Conservation (phyloP, 2,113 vertebrate genomes). For the Ancistrus triradiatus region DNA sequence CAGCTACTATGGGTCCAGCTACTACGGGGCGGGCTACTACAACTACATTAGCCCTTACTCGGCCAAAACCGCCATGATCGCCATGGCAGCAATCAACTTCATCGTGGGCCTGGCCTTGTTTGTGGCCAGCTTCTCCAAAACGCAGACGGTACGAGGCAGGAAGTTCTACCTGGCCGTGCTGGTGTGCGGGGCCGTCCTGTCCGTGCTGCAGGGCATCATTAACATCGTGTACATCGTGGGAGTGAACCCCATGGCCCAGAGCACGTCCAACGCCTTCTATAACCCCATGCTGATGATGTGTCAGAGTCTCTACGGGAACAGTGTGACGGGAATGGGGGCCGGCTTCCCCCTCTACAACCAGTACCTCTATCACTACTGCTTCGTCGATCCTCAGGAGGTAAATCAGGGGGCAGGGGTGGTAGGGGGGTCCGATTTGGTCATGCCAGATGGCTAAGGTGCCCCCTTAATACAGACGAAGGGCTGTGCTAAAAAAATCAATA, state of each 20-base stretch:
- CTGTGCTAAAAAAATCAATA: no score
- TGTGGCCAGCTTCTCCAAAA: constrained; percentile 71
- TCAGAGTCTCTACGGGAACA: constrained; percentile 70
- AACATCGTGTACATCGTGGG: constrained; percentile 82
- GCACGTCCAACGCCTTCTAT: constrained; percentile 70
- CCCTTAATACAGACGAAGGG: no score
- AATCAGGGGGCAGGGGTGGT: background rate
- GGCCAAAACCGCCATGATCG: constrained; percentile 81
- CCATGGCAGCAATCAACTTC: constrained; percentile 79
- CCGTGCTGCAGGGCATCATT: constrained; percentile 74
- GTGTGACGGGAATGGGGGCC: constrained; percentile 63
- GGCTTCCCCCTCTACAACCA: constrained; percentile 74
- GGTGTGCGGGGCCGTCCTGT: constrained; percentile 65
- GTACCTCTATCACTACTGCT: constrained; percentile 91
- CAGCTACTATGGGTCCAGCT: constrained; percentile 45
- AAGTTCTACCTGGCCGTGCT: constrained; percentile 76
- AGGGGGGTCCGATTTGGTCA: background rate
- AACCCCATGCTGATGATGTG: constrained; percentile 78
- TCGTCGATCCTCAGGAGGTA: constrained; percentile 89
- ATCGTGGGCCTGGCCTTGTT: constrained; percentile 69
- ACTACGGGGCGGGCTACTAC: constrained; percentile 41
- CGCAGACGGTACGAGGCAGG: constrained; percentile 61
- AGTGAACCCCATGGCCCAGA: constrained; percentile 81
- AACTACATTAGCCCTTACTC: constrained; percentile 73
- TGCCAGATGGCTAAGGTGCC: no score